A percentile compares a stretch with the other conserved stretches of the same genome.
These are phyloP conservation scores for Arctopsyche grandis DNA, from an alignment of 1,140 invertebrate genomes.

Conservation along the genomic window DNA sequence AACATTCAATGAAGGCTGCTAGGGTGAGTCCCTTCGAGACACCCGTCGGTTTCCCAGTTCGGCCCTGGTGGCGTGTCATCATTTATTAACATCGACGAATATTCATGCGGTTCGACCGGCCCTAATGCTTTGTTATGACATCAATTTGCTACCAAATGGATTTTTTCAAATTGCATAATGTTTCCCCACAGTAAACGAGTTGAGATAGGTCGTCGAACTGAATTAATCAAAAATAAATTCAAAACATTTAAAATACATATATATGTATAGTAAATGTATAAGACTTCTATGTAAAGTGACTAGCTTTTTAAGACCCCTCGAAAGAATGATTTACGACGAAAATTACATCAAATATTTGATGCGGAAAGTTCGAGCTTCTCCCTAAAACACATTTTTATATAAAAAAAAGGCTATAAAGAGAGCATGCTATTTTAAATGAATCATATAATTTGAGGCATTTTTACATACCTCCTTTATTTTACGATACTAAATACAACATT, in stretches of 20 bases:
- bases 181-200: no score
- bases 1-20: constrained; percentile 46
- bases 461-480: no score
- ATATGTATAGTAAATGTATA: not conserved
- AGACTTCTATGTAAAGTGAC: no score
- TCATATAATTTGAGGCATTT: no score
- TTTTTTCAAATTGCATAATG: no score
- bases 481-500: no score
- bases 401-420: no score
- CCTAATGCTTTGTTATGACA: constrained; percentile 41
- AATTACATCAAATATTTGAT: not conserved
- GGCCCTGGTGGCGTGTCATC: constrained; percentile 32
- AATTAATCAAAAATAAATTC: not conserved
- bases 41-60: constrained; percentile 35
- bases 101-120: constrained; percentile 31
- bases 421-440: no score
- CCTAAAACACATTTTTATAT: no score
- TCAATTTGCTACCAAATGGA: constrained; percentile 41
- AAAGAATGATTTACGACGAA: not conserved
- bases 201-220: no score
- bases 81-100: constrained; percentile 42
- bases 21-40: constrained; percentile 39
- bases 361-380: not conserved
- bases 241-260: not conserved
- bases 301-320: not conserved